These are phyloP conservation scores for Blastomussa wellsi DNA, from an alignment of 92 coral and sea anemone genomes.

Conservation along the genomic window DNA sequence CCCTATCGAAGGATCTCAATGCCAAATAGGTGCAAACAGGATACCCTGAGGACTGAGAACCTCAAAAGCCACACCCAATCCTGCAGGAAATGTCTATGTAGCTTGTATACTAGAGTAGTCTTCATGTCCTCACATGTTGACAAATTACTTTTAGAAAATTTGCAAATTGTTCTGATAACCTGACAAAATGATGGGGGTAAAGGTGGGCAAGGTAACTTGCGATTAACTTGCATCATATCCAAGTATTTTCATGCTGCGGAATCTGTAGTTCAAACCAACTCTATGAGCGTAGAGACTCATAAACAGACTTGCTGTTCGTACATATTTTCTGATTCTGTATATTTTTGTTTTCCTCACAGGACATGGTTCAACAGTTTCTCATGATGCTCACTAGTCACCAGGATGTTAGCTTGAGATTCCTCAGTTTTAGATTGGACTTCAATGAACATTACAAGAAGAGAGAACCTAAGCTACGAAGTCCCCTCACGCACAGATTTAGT, in stretches of 20 bases:
- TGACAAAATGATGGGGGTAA: not conserved
- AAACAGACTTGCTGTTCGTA: not conserved
- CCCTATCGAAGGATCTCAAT: too few relatives aligned
- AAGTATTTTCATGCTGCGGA: not conserved
- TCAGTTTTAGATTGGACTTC: slow-evolving; percentile 97
- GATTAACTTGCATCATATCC: not conserved
- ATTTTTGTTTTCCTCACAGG: slow-evolving; percentile 50
- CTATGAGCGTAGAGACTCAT: not conserved
- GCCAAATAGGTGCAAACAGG: too few relatives aligned
- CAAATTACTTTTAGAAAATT: too few relatives aligned
- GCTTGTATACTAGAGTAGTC: too few relatives aligned
- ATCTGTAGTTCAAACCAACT: not conserved
- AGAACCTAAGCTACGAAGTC: slow-evolving; percentile 91
- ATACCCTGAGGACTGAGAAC: too few relatives aligned
- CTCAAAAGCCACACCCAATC: too few relatives aligned
- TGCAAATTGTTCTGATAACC: not conserved
- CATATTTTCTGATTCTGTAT: not conserved
- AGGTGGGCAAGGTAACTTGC: not conserved
- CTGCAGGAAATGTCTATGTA: too few relatives aligned
- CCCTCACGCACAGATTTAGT: slow-evolving; percentile 92
- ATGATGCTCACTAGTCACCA: slow-evolving; percentile 97
- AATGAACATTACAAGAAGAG: slow-evolving; percentile 99
- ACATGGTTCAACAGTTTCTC: slow-evolving; percentile 96
- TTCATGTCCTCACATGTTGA: too few relatives aligned
- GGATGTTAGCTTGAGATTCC: slow-evolving; percentile 92